Evolutionary conservation across 1,140 invertebrate genomes (phyloP).

Genomic region (Brachionus manjavacas): DNA sequence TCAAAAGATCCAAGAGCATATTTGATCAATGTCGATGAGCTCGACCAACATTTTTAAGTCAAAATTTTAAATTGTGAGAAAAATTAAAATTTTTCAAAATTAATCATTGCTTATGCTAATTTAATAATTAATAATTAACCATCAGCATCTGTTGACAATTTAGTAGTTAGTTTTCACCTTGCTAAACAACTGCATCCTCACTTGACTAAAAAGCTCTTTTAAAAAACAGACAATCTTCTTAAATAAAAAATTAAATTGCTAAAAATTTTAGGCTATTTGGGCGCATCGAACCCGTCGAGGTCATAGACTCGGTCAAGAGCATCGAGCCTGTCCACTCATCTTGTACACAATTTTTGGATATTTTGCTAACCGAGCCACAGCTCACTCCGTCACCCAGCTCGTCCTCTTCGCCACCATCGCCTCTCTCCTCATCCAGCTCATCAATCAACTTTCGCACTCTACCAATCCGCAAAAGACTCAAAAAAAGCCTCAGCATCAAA

Average conservation of each 20-base stretch:
- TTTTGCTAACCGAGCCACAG: neutral
- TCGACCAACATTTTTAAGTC: neutral
- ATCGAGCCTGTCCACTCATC: neutral
- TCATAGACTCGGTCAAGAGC: too few species aligned
- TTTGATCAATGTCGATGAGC: neutral
- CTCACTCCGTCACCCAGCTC: neutral
- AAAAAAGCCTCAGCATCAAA: neutral
- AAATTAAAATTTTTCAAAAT: neutral
- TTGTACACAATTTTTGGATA: conserved; percentile 2
- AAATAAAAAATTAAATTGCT: neutral
- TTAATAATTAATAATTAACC: neutral
- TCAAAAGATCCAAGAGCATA: neutral
- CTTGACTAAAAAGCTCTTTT: neutral
- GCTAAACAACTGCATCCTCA: neutral
- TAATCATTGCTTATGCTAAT: neutral
- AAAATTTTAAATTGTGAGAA: neutral
- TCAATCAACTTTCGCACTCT: neutral
- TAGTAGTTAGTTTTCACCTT: neutral
- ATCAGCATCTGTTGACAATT: neutral
- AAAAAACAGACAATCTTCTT: neutral
- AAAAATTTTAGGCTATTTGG: neutral
- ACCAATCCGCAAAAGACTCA: neutral
- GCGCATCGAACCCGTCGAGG: neutral
- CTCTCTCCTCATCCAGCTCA: neutral
- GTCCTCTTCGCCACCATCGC: neutral